A percentile compares a stretch with the other conserved stretches of the same genome.
Evolutionary conservation across 2,797 vertebrate species (phyloP).

Genomic region (Molossus alvarezi): DNA sequence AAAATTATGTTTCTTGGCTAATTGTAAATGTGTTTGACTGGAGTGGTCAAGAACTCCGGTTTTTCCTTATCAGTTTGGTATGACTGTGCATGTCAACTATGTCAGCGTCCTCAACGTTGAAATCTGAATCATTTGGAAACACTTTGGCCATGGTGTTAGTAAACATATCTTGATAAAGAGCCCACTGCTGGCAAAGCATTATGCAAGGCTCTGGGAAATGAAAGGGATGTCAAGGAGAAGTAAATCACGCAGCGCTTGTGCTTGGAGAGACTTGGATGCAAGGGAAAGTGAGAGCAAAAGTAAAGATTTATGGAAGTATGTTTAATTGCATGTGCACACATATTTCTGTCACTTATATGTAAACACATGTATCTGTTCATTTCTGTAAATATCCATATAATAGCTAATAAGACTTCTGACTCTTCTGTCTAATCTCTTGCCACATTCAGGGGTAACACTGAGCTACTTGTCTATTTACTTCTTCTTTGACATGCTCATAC

Average conservation of each 20-base stretch:
- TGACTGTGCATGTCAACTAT: not conserved
- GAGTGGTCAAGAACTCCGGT: not conserved
- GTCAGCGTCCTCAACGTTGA: not conserved
- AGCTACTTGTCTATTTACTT: not conserved
- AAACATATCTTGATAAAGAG: not conserved
- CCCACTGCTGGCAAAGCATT: not conserved
- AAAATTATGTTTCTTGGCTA: not conserved
- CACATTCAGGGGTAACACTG: not conserved
- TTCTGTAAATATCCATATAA: not conserved
- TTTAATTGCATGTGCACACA: not conserved
- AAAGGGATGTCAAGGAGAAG: not conserved
- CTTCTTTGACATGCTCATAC: not conserved
- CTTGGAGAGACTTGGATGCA: not conserved
- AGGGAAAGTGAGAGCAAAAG: not conserved
- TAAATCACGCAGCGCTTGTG: not conserved
- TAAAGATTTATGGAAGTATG: not conserved
- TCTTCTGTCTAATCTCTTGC: not conserved
- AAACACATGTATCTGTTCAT: not conserved
- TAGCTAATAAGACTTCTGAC: not conserved
- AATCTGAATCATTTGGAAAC: not conserved
- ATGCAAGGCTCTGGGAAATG: not conserved
- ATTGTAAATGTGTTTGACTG: not conserved
- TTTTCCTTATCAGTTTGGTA: not conserved
- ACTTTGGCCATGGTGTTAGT: not conserved
- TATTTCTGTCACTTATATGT: not conserved